These are phyloP conservation scores for Mactromeris polynyma DNA, from an alignment of 2,888 invertebrate genomes.

Conservation along the genomic window DNA sequence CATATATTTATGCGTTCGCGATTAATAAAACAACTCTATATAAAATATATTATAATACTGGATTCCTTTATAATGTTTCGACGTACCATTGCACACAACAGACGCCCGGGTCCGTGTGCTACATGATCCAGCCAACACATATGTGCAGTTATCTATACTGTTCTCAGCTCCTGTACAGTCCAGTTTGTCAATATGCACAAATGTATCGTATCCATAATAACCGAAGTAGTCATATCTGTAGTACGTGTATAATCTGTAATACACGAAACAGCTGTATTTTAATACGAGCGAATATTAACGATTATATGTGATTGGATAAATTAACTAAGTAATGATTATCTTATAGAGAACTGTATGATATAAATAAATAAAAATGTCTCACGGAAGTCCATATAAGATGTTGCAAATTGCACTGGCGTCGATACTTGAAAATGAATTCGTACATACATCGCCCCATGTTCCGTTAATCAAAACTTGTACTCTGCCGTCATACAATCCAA, in stretches of 20 bases:
- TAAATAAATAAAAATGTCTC: not conserved
- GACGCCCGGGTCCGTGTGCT: not conserved
- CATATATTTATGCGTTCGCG: too few relatives aligned
- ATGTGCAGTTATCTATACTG: not conserved
- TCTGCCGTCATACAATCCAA: not conserved
- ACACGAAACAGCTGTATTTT: too few relatives aligned
- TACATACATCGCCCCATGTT: not conserved
- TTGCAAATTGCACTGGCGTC: not conserved
- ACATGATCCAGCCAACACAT: not conserved
- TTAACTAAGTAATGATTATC: too few relatives aligned
- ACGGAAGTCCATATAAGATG: not conserved
- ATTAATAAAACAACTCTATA: too few relatives aligned
- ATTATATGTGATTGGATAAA: too few relatives aligned
- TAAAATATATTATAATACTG: too few relatives aligned
- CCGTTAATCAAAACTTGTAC: not conserved
- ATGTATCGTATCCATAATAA: not conserved
- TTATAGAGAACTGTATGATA: too few relatives aligned
- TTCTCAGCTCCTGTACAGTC: not conserved
- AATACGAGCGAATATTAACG: too few relatives aligned
- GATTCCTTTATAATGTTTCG: too few relatives aligned
- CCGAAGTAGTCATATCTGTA: not conserved
- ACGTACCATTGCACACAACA: not conserved
- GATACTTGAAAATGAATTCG: not conserved
- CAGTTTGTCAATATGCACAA: not conserved
- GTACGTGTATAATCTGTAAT: not conserved